Evolutionary conservation across 2,113 vertebrate species (phyloP), one percentile per base, ranked within the genome.

Genomic region (Gallinago media): DNA sequence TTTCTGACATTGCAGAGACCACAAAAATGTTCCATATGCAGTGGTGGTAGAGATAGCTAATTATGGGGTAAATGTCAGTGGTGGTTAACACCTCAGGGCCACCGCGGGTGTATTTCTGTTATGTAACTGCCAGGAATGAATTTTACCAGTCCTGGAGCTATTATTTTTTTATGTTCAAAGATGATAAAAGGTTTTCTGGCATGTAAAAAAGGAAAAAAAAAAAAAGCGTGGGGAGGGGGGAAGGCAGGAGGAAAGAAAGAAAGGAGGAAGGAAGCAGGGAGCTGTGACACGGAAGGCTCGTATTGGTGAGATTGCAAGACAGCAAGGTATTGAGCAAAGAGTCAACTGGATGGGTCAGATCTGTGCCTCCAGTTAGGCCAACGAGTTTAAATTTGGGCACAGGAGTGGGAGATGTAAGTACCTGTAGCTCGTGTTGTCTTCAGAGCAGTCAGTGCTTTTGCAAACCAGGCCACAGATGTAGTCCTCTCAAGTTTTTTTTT

Each of bases 71-170:
- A 96, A 92, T 80, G 94, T 96, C 95, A 96, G 83, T 58, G 5
- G 87, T 76, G 96, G 94, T 93, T 94, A 92, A 96, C 90, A 94
- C 91, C 96, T 92, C 92, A 66, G 44, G 84, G 94, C 93, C 47
- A 8, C 67, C 56, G 79, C 58, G 15, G 61, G 58, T 86, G 67
- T n/a, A 16, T 77, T 63, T 92, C 92, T 79, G 75, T 97, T 97
- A 96, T 92, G 86, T 88, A 96, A 95, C 44, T 91, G 76, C 84
- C 85, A 65, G 96, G 92, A 97, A 96, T 78, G 66, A 78, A 58
- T 97, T 92, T 74, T 88, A 44, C 46, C 3, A 11, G 66, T 36
- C 85, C 61, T 76, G 73, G 71, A 87, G 77, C 72, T 67, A 22
- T 59, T 59, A 9, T 79, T 94, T 85, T 85, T 47, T 55, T 55